phyloP scores from a whole-genome alignment of 2,797 vertebrate genomes.

The Mastacembelus armatus region DNA sequence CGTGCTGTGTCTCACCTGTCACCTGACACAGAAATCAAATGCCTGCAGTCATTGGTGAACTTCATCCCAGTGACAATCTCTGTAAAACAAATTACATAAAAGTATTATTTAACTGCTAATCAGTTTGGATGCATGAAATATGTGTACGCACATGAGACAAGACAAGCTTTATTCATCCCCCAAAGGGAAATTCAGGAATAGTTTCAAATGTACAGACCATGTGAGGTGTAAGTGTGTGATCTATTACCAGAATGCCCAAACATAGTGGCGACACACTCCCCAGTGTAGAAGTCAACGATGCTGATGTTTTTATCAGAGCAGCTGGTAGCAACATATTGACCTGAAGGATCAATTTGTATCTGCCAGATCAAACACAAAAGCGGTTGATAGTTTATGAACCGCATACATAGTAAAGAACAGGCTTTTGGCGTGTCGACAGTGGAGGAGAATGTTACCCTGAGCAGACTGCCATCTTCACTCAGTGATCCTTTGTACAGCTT shows the following conservation, averaged over 20 bases:
- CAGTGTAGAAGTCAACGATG: constrained; percentile 93
- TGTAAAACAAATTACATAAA: constrained; percentile 64
- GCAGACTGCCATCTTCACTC: constrained; percentile 93
- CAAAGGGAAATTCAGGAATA: no score
- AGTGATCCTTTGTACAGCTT: constrained; percentile 94
- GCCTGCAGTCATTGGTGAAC: constrained; percentile 95
- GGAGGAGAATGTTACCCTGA: constrained; percentile 84
- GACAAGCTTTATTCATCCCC: no score
- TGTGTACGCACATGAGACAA: no score
- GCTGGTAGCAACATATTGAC: constrained; percentile 94
- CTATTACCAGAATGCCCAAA: constrained; percentile 93
- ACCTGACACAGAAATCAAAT: constrained; percentile 93
- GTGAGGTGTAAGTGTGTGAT: constrained; percentile 10
- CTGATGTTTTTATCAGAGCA: constrained; percentile 95
- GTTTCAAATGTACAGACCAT: no score
- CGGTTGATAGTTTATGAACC: not conserved
- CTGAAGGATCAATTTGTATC: constrained; percentile 96
- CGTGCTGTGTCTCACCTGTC: constrained; percentile 87
- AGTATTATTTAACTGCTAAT: constrained; percentile 5
- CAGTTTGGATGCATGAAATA: not conserved
- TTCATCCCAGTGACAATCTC: constrained; percentile 96
- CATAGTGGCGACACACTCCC: constrained; percentile 94
- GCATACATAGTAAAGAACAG: not conserved
- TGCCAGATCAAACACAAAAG: constrained; percentile 63
- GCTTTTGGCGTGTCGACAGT: not conserved